These are phyloP conservation scores for Lycaon pictus DNA, from an alignment of 2,113 vertebrate genomes.

Conservation along the genomic window DNA sequence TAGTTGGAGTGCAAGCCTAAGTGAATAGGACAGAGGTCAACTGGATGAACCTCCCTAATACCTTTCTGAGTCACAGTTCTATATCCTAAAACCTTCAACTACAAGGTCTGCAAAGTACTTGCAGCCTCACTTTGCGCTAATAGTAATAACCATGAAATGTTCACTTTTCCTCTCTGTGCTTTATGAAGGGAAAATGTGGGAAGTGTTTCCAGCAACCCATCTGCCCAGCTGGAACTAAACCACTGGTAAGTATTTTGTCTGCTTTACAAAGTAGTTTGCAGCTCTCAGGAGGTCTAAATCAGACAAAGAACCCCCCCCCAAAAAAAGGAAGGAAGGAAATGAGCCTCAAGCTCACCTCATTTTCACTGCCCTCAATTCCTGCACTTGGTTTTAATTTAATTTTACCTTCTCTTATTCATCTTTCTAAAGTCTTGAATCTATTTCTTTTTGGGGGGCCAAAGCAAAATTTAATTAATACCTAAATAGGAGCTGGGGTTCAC, in stretches of 20 bases:
- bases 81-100: background rate
- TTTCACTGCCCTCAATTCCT: background rate
- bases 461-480: background rate
- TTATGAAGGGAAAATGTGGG: slow-evolving; percentile 86
- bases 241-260: slow-evolving; percentile 85
- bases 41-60: background rate
- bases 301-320: background rate
- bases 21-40: background rate
- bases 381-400: background rate
- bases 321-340: background rate
- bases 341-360: background rate
- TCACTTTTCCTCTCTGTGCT: slow-evolving; percentile 73
- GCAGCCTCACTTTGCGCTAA: background rate
- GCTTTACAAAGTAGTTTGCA: background rate
- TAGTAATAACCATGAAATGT: slow-evolving; percentile 11
- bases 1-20: background rate
- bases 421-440: background rate
- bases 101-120: background rate
- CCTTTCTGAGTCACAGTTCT: background rate
- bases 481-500: background rate
- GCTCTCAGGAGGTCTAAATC: background rate
- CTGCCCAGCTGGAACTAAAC: slow-evolving; percentile 88
- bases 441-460: background rate
- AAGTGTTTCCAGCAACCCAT: slow-evolving; percentile 68
- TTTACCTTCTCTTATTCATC: background rate